phyloP scores from a whole-genome alignment of 35 echinoderm and acorn worm species.

The Apostichopus japonicus region DNA sequence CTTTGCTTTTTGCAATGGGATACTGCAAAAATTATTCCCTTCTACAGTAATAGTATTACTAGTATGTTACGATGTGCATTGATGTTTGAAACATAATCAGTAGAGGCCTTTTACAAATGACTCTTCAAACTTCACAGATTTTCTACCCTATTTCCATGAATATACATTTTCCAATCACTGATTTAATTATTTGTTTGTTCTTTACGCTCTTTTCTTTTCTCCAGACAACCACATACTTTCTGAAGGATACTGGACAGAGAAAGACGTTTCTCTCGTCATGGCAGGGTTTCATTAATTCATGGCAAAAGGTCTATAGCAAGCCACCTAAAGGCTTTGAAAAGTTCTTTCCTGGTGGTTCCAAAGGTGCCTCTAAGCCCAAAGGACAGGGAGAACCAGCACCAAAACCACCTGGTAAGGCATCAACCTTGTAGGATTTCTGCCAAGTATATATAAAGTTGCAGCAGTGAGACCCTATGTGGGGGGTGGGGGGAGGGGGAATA shows the following conservation, averaged over 20 bases:
- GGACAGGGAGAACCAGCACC: conserved; percentile 33
- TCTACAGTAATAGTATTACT: too few relatives aligned
- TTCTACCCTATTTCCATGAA: neutral
- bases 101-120: too few relatives aligned
- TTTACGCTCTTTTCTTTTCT: neutral
- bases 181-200: neutral
- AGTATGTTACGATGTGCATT: too few relatives aligned
- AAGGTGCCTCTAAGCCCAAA: conserved; percentile 26
- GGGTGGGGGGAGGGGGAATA: too few relatives aligned
- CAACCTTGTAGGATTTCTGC: too few relatives aligned
- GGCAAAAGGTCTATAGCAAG: conserved; percentile 58
- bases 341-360: conserved; percentile 79
- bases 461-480: too few relatives aligned
- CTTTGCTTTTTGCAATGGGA: too few relatives aligned
- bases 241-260: neutral
- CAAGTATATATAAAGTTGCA: too few relatives aligned
- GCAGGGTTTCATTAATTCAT: neutral
- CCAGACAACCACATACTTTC: conserved; percentile 4
- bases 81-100: too few relatives aligned
- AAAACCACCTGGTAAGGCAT: conserved; percentile 23
- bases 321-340: conserved; percentile 99
- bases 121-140: too few relatives aligned
- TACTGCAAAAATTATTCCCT: too few relatives aligned
- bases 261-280: neutral
- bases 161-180: neutral